Evolutionary conservation across 92 coral and sea anemone genomes (phyloP).

Genomic region (Phenganax marumi): DNA sequence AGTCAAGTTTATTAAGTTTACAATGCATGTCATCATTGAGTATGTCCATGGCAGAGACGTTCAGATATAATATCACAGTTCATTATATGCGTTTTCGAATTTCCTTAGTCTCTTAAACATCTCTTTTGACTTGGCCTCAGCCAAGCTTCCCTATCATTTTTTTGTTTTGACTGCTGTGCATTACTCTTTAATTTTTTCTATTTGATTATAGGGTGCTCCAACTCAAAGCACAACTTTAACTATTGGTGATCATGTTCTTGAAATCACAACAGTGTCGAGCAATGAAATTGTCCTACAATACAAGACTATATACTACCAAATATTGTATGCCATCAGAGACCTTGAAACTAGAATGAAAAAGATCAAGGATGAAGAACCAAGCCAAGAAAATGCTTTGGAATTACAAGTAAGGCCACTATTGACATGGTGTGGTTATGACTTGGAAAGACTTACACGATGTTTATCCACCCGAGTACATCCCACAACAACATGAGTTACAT

Average conservation of each 20-base stretch:
- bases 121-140: too few species aligned
- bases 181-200: too few species aligned
- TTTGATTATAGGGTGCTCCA: neutral
- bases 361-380: constrained; percentile 20
- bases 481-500: neutral
- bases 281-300: constrained; percentile 30
- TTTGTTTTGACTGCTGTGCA: too few species aligned
- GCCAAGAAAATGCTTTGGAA: constrained; percentile 25
- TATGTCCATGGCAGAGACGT: neutral
- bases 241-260: constrained; percentile 20
- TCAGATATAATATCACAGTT: too few species aligned
- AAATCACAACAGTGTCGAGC: constrained; percentile 22
- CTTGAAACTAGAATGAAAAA: constrained; percentile 14
- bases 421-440: neutral
- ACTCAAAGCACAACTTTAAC: neutral
- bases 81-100: too few species aligned
- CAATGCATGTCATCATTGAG: too few species aligned
- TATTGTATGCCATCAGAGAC: constrained; percentile 3
- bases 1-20: too few species aligned
- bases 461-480: too few species aligned
- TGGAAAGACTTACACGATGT: neutral
- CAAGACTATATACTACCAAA: constrained; percentile 28
- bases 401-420: neutral
- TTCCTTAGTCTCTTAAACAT: too few species aligned
- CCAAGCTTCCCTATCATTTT: too few species aligned